A percentile compares a stretch with the other conserved stretches of the same genome.
These are phyloP conservation scores for Myrmecophaga tridactyla DNA, from an alignment of 2,113 vertebrate species.

Conservation along the genomic window DNA sequence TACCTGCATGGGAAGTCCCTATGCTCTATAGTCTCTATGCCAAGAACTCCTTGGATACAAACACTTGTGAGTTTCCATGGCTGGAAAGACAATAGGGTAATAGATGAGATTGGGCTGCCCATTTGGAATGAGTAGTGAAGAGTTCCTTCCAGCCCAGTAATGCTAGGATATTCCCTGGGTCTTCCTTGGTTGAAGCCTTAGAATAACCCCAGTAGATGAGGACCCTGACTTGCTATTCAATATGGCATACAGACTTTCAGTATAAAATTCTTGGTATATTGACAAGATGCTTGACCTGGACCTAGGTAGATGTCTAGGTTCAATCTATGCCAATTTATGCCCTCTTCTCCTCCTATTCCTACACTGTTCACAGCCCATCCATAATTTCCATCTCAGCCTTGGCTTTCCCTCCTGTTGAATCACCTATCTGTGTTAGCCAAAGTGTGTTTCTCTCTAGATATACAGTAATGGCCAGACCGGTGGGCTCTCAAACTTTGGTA, in stretches of 20 bases:
- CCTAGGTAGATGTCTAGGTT: no score
- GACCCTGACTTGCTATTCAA: neutral
- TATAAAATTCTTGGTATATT: conserved; percentile 35
- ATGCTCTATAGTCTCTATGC: neutral
- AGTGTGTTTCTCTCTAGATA: neutral
- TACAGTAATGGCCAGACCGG: neutral
- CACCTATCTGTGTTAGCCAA: neutral
- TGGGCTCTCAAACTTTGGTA: conserved; percentile 10
- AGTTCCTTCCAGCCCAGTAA: neutral
- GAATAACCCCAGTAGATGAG: neutral
- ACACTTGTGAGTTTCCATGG: neutral
- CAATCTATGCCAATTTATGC: no score
- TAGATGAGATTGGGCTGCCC: neutral
- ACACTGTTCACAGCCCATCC: neutral
- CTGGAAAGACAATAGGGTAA: neutral
- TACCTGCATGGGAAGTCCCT: neutral
- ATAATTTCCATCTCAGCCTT: neutral
- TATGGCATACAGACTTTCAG: neutral
- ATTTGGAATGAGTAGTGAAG: neutral
- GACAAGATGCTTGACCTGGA: neutral
- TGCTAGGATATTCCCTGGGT: neutral
- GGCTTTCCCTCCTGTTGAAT: neutral
- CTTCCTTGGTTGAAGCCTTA: neutral
- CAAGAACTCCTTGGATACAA: neutral
- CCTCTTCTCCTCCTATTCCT: neutral